Evolutionary conservation across 2,888 invertebrate genomes (phyloP).

Genomic region (Frankliniella fusca): DNA sequence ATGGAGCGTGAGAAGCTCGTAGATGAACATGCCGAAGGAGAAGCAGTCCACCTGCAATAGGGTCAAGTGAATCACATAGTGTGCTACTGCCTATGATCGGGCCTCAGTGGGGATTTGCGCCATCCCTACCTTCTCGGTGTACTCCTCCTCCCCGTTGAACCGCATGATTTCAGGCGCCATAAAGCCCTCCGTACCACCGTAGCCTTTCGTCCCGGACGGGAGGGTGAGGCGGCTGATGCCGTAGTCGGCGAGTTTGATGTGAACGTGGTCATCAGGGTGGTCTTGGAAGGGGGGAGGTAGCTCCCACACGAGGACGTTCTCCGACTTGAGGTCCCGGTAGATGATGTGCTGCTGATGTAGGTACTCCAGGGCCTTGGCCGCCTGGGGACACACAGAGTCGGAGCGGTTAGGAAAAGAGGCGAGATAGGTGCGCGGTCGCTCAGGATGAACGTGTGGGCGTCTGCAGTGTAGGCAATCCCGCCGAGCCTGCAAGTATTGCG

Average conservation of each 20-base stretch:
- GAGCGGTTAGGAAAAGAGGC: background rate
- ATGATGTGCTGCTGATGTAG: constrained; percentile 89
- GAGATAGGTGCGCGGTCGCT: background rate
- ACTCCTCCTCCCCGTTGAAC: constrained; percentile 97
- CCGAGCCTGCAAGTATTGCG: too few relatives aligned
- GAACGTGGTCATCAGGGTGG: constrained; percentile 64
- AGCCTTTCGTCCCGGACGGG: constrained; percentile 91
- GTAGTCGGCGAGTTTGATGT: constrained; percentile 95
- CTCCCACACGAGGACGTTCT: constrained; percentile 97
- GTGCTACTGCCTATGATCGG: too few relatives aligned
- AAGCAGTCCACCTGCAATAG: constrained; percentile 86
- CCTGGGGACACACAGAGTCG: constrained; percentile 46
- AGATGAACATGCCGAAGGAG: constrained; percentile 97
- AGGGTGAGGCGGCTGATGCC: constrained; percentile 85
- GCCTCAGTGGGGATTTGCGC: background rate
- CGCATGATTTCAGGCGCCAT: constrained; percentile 99
- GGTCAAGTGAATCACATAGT: constrained; percentile 32
- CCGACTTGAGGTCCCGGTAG: constrained; percentile 89
- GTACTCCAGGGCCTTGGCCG: constrained; percentile 91
- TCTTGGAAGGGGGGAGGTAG: constrained; percentile 75
- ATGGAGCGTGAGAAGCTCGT: constrained; percentile 87
- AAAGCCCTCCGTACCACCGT: constrained; percentile 97
- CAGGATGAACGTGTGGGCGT: constrained; percentile 23
- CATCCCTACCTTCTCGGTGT: constrained; percentile 80
- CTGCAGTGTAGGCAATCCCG: too few relatives aligned